Evolutionary conservation across 2,888 invertebrate genomes (phyloP).

Genomic region (Zaprionus bogoriensis): DNA sequence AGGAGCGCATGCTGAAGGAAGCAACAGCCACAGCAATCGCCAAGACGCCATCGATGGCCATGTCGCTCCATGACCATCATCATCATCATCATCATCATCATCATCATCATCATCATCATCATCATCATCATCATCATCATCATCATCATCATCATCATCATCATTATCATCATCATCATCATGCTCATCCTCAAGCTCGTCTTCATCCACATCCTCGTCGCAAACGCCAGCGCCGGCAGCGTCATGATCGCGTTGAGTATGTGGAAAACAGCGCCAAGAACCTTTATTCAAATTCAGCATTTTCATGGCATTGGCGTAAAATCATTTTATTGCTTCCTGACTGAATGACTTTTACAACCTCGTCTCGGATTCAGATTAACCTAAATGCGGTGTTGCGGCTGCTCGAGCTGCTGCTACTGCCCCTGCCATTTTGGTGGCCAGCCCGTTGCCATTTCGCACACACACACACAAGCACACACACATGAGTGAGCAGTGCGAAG

Average conservation of each 20-base stretch:
- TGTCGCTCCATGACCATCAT: slow-evolving; percentile 8
- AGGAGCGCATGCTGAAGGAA: slow-evolving; percentile 10
- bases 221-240: background rate
- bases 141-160: slow-evolving; percentile 13
- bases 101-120: slow-evolving; percentile 9
- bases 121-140: slow-evolving; percentile 11
- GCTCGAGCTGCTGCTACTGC: slow-evolving; percentile 15
- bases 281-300: slow-evolving; percentile 77
- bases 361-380: slow-evolving; percentile 69
- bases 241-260: slow-evolving; percentile 30
- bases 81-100: slow-evolving; percentile 14
- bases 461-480: slow-evolving; percentile 2
- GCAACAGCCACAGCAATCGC: slow-evolving; percentile 31
- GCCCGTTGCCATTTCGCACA: background rate
- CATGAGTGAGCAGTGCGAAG: slow-evolving; percentile 9
- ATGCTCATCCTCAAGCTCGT: too few relatives aligned
- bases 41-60: slow-evolving; percentile 65
- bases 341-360: slow-evolving; percentile 74
- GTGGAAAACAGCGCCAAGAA: slow-evolving; percentile 52
- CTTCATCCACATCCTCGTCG: slow-evolving; percentile 12
- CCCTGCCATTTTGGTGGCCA: slow-evolving; percentile 35
- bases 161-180: slow-evolving; percentile 11
- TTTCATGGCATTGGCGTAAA: slow-evolving; percentile 76
- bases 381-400: slow-evolving; percentile 56
- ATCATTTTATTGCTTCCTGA: slow-evolving; percentile 77